Evolutionary conservation across 2,113 vertebrate genomes (phyloP), one percentile per base, ranked within the genome.

Genomic region (Petaurus breviceps): DNA sequence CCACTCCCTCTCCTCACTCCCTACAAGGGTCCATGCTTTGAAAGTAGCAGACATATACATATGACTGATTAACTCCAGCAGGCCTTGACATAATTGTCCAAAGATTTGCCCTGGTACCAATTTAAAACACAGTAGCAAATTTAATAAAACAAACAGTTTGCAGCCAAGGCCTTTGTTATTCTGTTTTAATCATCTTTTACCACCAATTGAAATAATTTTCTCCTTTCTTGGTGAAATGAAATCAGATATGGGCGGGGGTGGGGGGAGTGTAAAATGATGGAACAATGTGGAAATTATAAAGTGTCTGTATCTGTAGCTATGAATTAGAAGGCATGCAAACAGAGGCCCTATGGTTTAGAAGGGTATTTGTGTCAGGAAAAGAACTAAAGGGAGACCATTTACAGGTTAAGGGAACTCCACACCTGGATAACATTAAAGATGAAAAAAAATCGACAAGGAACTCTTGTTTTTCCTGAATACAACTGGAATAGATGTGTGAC

Each of bases 401-500:
- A 96, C 97, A 97, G 98, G 97, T 98, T 97, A 95, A 93, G 96
- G 94, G 98, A 96, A 97, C 3, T 0, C 96, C 98, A 96, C 98
- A 99, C 98, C 98, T 98, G 98, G 98, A 97, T 95, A 97, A 95
- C 97, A 98, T 98, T 98, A 98, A 96, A 95, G 95, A 91, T 94
- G 96, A 84, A 49, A 94, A 92, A 50, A 93, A 97, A 92, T 92
- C 94, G 94, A 68, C 93, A 93, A 97, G 94, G 91, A 53, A 95
- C 94, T 93, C 94, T 95, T 96, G 90, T 97, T 99, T 97, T 98
- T 96, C 96, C 97, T 92, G 43, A 92, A 91, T 1, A 95, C 90
- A 43, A 96, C 95, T 92, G 0, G 11, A 94, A 91, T 92, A 94
- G 93, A 93, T 49, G 92, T 0, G 0, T 96, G 95, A 98, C 92